Base-by-base conservation (phyloP, 2,113 vertebrate genomes). In the Pseudonaja textilis region DNA sequence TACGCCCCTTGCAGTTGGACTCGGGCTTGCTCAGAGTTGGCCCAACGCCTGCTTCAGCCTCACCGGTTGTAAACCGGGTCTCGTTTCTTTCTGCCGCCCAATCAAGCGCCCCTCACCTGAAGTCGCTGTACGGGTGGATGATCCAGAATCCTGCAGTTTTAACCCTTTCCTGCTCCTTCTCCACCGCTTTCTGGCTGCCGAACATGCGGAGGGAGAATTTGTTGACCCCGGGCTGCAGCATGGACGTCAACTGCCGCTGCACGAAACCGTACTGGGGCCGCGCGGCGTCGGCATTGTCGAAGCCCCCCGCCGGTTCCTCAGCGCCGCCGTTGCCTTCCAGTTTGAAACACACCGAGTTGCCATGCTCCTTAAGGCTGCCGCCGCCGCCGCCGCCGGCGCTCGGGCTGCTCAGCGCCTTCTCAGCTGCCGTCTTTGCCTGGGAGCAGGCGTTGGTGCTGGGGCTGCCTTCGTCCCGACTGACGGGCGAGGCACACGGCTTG, bases 131-230 rank as follows among this genome's bases (percentile, higher is more conserved):
- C 5, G 99, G 99, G 97, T 99, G 99, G 97, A 99, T 99, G 97
- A 99, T 99, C 99, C 99, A 99, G 98, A 99, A 99, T 96, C 99
- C 99, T 96, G 99, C 99, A 97, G 99, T 99, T 97, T 99, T 99
- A 96, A 99, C 99, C 98, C 99, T 97, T 97, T 99, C 99, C 95
- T 99, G 99, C 96, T 99, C 99, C 95, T 99, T 99, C 98, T 99
- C 99, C 97, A 99, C 99, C 90, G 98, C 99, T 98, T 99, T 99
- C 98, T 99, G 99, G 97, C 99, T 99, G 94, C 99, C 99, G 95
- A 99, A 99, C 99, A 99, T 99, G 94, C 99, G 98, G 96, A 99
- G 98, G 92, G 99, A 99, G 98, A 99, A 99, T 99, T 99, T 99
- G 98, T 99, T 99, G 97, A 99, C 99, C 94, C 99, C 99, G 91